Base-by-base conservation (phyloP, 1,140 invertebrate genomes). In the Hyles euphorbiae region DNA sequence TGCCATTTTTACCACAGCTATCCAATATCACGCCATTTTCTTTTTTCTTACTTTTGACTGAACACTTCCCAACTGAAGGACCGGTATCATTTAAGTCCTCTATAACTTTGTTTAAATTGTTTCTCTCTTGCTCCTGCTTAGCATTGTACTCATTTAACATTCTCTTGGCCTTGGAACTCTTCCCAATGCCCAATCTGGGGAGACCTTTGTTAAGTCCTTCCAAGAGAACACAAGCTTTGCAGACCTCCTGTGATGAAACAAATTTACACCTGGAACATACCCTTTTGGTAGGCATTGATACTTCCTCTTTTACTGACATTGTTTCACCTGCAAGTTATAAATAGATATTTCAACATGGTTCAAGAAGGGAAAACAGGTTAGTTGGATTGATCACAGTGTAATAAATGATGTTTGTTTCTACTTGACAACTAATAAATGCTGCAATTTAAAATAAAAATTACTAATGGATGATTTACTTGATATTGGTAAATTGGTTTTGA, bases 161-260 rank as follows among this genome's bases (percentile, higher is more conserved):
- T 78, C 90, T 91, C 70, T 94, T 93, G 44, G 92, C 94, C 88
- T 95, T 96, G 47, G 94, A 96, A 57, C 92, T 94, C 87, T 97
- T 97, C 5, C 95, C 95, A 53, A 97, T 94, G 3, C 95, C 96
- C 47, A 97, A 87, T 81, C 93, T 95, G 3, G 98, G 97, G 49
- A 97, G 79, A 8, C 98, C 98, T 77, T 95, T 94, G 83, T 99
- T 99, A 0, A 99, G 90, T 7, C 98, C 98, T 91, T 99, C 97
- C 4, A 99, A 89, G 53, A 99, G 90, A 3, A 98, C 92, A 88
- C 98, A 99, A 0, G 98, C 98, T 89, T 99, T 99, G 81, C 98
- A 99, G 8, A 99, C 92, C 71, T 94, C 91, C 87, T 99, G 97
- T 73, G 98, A 99, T 3, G 98, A 99, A 3, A 99, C 96, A 90